Conservation (phyloP, 2,797 vertebrate genomes). For the Chiloscyllium punctatum region DNA sequence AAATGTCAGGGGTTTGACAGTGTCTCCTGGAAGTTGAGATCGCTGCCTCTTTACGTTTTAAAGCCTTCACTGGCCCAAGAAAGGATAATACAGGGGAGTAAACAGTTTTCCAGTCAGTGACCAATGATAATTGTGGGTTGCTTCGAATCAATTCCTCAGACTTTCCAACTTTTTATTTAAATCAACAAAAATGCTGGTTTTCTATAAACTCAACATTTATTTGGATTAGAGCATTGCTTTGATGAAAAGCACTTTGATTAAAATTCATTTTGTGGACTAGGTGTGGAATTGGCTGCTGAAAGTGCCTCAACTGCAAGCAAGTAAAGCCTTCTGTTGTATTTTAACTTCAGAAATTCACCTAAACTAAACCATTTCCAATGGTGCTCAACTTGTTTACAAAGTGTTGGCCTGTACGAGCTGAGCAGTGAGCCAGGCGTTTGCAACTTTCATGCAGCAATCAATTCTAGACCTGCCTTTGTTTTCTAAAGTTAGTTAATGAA, state of each 20-base stretch:
- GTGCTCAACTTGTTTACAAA: background rate
- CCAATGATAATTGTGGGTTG: background rate
- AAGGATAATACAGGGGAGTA: too few relatives aligned
- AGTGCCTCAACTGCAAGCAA: background rate
- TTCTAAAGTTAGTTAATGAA: background rate
- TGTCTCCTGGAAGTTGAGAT: background rate
- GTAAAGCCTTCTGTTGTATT: background rate
- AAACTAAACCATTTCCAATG: background rate
- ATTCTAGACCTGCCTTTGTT: background rate
- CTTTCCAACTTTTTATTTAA: background rate
- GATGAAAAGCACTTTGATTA: background rate
- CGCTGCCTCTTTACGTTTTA: background rate
- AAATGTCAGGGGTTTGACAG: background rate
- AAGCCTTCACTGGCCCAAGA: too few relatives aligned
- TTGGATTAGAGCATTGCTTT: background rate
- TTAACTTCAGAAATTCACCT: background rate
- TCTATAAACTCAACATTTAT: background rate
- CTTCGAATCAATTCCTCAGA: background rate
- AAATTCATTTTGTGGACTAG: background rate
- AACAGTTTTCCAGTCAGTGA: background rate
- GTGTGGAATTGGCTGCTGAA: background rate
- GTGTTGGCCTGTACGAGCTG: background rate
- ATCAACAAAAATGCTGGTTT: background rate
- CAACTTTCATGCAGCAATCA: background rate
- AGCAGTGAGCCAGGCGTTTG: background rate